Conservation (phyloP, 2,888 invertebrate species). For the Embidobia sp. region DNA sequence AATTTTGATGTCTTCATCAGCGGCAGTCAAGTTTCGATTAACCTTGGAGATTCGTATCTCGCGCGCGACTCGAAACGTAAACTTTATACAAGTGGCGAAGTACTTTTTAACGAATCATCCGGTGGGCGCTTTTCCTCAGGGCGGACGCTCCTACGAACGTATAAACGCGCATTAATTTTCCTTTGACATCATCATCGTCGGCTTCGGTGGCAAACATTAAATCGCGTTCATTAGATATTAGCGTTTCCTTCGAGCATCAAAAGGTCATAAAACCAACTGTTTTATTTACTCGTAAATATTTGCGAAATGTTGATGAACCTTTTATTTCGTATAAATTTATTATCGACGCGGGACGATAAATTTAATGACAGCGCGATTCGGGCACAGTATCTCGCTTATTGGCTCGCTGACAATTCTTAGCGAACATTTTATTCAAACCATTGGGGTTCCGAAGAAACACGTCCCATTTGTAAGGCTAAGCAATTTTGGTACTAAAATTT, state of each 20-base stretch:
- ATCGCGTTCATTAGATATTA: slow-evolving; percentile 27
- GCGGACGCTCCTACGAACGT: no score
- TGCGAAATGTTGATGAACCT: slow-evolving; percentile 26
- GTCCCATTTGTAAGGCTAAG: no score
- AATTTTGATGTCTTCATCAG: slow-evolving; percentile 21
- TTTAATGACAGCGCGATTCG: no score
- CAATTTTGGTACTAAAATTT: slow-evolving; percentile 15
- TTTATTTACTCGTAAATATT: slow-evolving; percentile 36
- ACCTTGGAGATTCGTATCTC: slow-evolving; percentile 12
- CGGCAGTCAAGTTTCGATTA: slow-evolving; percentile 9
- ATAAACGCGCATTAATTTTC: slow-evolving; percentile 25
- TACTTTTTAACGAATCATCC: slow-evolving; percentile 28
- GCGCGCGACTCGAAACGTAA: slow-evolving; percentile 13
- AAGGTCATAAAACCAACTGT: slow-evolving; percentile 4
- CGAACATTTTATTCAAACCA: no score
- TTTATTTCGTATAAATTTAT: slow-evolving; percentile 33
- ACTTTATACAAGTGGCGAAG: slow-evolving; percentile 16
- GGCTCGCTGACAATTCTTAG: no score
- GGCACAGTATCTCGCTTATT: no score
- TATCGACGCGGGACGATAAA: not conserved
- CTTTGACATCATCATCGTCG: slow-evolving; percentile 29
- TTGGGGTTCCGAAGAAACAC: no score
- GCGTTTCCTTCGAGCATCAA: slow-evolving; percentile 15
- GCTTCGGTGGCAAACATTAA: slow-evolving; percentile 26
- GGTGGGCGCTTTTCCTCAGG: slow-evolving; percentile 14